A percentile compares a stretch with the other conserved stretches of the same genome.
Evolutionary conservation across 2,797 vertebrate genomes (phyloP).

Genomic region (Eurystomus glaucurus): DNA sequence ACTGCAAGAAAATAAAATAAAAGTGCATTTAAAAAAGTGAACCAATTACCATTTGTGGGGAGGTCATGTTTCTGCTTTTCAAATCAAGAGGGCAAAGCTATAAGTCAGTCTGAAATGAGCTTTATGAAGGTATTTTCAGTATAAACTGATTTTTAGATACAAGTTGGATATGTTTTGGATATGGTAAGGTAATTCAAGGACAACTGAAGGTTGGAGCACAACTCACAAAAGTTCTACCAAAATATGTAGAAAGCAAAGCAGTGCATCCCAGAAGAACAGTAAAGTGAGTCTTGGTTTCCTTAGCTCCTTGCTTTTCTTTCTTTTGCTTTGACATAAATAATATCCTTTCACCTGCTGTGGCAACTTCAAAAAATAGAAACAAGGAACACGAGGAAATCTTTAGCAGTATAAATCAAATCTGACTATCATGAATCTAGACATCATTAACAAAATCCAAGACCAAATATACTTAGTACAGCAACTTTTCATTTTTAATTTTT

Average conservation of each 20-base stretch:
- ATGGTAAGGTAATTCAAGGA: background rate
- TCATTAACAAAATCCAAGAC: constrained; percentile 23
- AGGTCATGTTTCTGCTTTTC: background rate
- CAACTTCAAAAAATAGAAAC: background rate
- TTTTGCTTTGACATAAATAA: constrained; percentile 4
- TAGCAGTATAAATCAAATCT: constrained; percentile 29
- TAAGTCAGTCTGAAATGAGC: background rate
- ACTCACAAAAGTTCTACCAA: background rate
- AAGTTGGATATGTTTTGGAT: background rate
- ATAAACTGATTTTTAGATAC: background rate
- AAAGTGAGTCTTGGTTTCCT: constrained; percentile 8
- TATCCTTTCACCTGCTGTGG: background rate
- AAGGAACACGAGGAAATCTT: background rate
- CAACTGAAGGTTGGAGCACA: background rate
- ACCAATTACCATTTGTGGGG: background rate
- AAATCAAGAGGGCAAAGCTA: background rate
- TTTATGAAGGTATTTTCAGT: background rate
- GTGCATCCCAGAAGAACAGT: constrained; percentile 7
- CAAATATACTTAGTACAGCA: background rate
- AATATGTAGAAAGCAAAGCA: background rate
- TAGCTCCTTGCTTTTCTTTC: background rate
- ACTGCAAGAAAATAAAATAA: background rate
- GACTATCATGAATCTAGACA: background rate
- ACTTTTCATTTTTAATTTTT: background rate
- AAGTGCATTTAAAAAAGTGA: background rate